phyloP scores from a whole-genome alignment of 2,888 invertebrate genomes.

The Nezara viridula region DNA sequence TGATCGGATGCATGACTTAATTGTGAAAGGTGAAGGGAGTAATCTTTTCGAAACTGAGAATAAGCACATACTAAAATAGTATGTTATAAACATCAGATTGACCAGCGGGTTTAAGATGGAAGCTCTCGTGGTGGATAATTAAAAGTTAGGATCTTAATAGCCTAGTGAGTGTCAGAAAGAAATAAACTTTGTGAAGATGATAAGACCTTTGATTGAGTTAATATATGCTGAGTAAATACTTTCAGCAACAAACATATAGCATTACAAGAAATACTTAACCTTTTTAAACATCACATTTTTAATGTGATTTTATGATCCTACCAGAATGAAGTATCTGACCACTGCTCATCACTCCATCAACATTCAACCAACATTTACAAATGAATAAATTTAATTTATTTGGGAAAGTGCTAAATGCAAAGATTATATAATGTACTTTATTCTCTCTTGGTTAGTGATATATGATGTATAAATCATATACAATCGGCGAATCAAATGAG shows the following conservation, averaged over 20 bases:
- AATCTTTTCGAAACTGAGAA: background rate
- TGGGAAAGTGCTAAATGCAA: background rate
- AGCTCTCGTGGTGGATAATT: background rate
- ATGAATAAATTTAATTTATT: background rate
- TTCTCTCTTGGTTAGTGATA: too few species aligned
- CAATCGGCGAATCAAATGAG: background rate
- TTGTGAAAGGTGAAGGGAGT: background rate
- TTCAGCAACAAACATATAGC: background rate
- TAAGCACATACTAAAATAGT: background rate
- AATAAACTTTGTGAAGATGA: background rate
- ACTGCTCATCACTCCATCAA: too few species aligned
- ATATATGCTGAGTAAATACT: background rate
- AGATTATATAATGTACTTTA: background rate
- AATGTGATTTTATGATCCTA: too few species aligned
- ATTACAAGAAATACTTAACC: background rate
- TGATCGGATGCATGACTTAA: constrained; percentile 7
- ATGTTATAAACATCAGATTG: background rate
- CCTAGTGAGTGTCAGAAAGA: background rate
- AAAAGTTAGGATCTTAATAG: background rate
- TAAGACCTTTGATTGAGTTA: background rate
- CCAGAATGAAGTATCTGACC: too few species aligned
- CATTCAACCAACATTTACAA: background rate
- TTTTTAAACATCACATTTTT: too few species aligned
- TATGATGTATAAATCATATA: background rate
- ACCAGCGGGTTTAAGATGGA: background rate